These are phyloP conservation scores for Argyra leucocephala DNA, from an alignment of 2,888 invertebrate genomes.

Conservation along the genomic window DNA sequence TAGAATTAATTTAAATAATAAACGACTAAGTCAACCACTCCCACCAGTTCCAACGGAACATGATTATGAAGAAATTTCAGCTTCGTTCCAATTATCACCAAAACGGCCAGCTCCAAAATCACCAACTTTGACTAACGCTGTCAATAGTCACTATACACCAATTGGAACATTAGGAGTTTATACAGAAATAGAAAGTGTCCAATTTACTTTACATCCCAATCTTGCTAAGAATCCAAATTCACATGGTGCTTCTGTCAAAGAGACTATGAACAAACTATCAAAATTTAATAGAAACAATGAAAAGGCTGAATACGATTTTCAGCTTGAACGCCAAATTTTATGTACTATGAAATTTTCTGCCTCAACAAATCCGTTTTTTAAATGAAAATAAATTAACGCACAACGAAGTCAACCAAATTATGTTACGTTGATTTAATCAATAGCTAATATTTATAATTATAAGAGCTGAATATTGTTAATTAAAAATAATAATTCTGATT, in stretches of 20 bases:
- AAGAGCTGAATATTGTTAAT: neutral
- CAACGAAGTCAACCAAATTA: neutral
- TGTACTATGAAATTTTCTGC: constrained; percentile 43
- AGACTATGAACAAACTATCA: constrained; percentile 29
- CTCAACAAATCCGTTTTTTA: constrained; percentile 42
- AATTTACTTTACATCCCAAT: constrained; percentile 68
- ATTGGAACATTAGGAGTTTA: constrained; percentile 39
- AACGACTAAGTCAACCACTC: constrained; percentile 32
- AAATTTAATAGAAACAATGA: neutral
- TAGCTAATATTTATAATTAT: neutral
- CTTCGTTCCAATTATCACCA: constrained; percentile 47
- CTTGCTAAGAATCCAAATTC: constrained; percentile 39
- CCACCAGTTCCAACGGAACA: constrained; percentile 45
- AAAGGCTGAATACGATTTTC: constrained; percentile 39
- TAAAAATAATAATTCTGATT: no score
- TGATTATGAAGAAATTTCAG: constrained; percentile 64
- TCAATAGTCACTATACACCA: neutral
- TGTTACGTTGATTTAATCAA: neutral
- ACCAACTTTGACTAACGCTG: constrained; percentile 29
- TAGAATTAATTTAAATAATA: constrained; percentile 36
- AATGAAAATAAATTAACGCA: neutral
- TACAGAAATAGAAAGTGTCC: constrained; percentile 71
- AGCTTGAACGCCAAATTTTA: constrained; percentile 41
- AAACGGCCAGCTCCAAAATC: constrained; percentile 38
- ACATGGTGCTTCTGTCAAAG: constrained; percentile 27